A percentile compares a stretch with the other conserved stretches of the same genome.
These are phyloP conservation scores for Choristoneura fumiferana DNA, from an alignment of 1,140 invertebrate genomes.

Conservation along the genomic window DNA sequence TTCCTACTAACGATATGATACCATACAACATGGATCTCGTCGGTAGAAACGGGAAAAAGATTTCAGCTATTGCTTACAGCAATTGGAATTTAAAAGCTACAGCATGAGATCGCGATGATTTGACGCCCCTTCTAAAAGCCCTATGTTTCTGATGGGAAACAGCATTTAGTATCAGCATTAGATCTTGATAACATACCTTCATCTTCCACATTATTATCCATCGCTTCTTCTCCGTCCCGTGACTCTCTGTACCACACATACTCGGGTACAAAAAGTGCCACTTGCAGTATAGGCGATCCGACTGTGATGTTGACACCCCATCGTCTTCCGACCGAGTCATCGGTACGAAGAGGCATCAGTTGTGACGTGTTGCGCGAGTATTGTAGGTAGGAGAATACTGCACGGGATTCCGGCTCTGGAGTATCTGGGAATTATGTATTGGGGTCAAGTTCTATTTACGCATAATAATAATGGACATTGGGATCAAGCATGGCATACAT, in stretches of 20 bases:
- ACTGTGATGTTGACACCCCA: conserved; percentile 93
- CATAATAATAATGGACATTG: too few relatives aligned
- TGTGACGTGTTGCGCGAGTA: conserved; percentile 87
- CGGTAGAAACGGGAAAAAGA: too few relatives aligned
- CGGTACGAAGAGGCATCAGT: conserved; percentile 87
- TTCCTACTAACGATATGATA: too few relatives aligned
- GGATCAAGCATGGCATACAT: too few relatives aligned
- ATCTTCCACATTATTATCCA: conserved; percentile 50
- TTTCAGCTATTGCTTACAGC: too few relatives aligned
- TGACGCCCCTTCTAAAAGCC: too few relatives aligned
- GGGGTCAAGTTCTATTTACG: too few relatives aligned
- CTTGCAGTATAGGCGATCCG: conserved; percentile 89
- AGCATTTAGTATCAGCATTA: too few relatives aligned
- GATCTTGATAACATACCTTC: conserved; percentile 42
- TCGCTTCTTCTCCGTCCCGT: conserved; percentile 47
- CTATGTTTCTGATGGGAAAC: too few relatives aligned
- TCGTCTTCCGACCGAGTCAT: conserved; percentile 87
- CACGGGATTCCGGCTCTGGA: conserved; percentile 79
- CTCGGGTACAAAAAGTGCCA: conserved; percentile 87
- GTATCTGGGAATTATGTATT: conserved; percentile 45
- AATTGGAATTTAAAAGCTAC: too few relatives aligned
- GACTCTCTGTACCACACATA: conserved; percentile 59
- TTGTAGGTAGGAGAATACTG: conserved; percentile 93
- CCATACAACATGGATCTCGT: too few relatives aligned
- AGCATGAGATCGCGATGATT: too few relatives aligned